Conservation (phyloP, 2,113 vertebrate genomes). For the Laticauda laticaudata region DNA sequence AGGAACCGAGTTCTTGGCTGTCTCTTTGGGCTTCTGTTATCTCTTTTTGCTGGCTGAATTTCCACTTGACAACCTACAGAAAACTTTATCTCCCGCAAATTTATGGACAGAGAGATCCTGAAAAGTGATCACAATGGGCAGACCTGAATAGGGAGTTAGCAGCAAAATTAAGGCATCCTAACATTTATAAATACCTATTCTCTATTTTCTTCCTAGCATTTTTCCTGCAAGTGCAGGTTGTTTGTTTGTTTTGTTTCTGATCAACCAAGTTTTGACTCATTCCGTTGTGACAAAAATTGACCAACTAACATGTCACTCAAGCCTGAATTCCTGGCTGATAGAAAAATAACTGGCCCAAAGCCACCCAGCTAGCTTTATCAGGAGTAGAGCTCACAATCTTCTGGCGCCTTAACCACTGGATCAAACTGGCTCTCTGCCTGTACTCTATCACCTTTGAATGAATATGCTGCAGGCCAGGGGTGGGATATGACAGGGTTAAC, state of each 20-base stretch:
- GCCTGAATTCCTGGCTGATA: background rate
- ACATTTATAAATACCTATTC: background rate
- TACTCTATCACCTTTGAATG: background rate
- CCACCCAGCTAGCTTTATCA: background rate
- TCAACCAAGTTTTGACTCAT: background rate
- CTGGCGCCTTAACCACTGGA: background rate
- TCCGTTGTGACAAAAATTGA: background rate
- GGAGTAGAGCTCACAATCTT: background rate
- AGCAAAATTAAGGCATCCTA: background rate
- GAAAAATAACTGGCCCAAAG: background rate
- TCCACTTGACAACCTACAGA: background rate
- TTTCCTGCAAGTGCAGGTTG: background rate
- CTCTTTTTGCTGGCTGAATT: background rate
- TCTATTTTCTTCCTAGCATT: background rate
- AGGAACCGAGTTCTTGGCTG: background rate
- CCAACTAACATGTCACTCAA: background rate
- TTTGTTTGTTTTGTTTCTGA: background rate
- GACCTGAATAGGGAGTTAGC: background rate
- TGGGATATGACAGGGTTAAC: no score
- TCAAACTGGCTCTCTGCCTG: background rate
- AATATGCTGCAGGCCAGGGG: background rate
- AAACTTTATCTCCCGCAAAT: background rate
- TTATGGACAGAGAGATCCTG: background rate
- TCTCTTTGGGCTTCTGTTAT: background rate
- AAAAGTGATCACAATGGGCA: conserved; percentile 53